Evolutionary conservation across 2,888 invertebrate species (phyloP), one percentile per base, ranked within the genome.

Genomic region (Linnaemya vulpina): DNA sequence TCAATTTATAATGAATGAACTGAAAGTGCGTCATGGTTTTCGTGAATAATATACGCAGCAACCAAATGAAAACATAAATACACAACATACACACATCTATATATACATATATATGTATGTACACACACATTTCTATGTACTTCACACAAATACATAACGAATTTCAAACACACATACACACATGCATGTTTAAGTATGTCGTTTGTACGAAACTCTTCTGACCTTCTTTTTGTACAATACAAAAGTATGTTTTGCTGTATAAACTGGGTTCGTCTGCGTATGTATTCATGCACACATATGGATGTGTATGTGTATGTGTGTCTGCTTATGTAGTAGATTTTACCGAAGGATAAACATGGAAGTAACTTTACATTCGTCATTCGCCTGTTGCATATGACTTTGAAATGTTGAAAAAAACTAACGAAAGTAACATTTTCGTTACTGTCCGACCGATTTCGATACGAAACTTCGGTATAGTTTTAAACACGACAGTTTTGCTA

Each of bases 1-100:
- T 53, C 43, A 53, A 73, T 67, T 76, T 70, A 46, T 82, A 82
- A 82, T 82, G 75, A 82, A 82, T 82, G 62, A 82, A 76, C 46
- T 38, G 63, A 40, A 81, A 62, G 81, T 81, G 81, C 81, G 81
- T 81, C 81, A 81, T 58, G 43, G 62, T 22, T 74, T 62, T 17
- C 30, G 25, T 62, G 15, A 67, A 60, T 53, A 35, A 35, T 53
- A 40, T 8, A 55, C 40, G 13, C 0, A 25, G 11, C 5, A 25
- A 1, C 13, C 13, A 75, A 11, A 55, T 25, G 15, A 25, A 25
- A 25, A 63, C 38, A 51, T 15, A 22, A 9, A 38, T 15, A 71
- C 25, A 55, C 4, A 35, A 71, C 25, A 55, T 1, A 30, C 10
- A 40, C 40, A 40, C 40, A 11, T 1, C n/a, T 49, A 62, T 30